phyloP scores from a whole-genome alignment of 1,140 invertebrate genomes.

The Steinernema feltiae region DNA sequence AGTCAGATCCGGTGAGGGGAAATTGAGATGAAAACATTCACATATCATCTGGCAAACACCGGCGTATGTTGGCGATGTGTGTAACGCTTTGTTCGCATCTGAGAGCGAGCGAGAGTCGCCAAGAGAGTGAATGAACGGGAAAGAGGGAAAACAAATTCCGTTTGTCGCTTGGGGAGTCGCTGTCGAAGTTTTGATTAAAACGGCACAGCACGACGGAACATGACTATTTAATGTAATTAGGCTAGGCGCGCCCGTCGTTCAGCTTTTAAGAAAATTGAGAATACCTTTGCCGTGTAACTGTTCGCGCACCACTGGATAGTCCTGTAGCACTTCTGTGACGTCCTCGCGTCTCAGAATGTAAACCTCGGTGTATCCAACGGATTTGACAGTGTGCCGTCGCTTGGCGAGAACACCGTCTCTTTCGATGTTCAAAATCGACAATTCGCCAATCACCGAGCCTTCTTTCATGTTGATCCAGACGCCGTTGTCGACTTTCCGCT shows the following conservation, averaged over 20 bases:
- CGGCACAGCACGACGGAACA: too few relatives aligned
- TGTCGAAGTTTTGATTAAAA: too few relatives aligned
- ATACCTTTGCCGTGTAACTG: background rate
- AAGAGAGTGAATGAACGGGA: too few relatives aligned
- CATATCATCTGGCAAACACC: background rate
- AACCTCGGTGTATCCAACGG: background rate
- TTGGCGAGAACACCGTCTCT: background rate
- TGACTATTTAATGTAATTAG: too few relatives aligned
- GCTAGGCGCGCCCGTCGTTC: too few relatives aligned
- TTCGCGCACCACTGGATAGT: background rate
- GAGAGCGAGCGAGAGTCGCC: background rate
- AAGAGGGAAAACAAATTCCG: too few relatives aligned
- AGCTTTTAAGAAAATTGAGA: background rate
- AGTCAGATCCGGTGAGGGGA: background rate
- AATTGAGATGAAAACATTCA: background rate
- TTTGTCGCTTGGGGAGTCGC: too few relatives aligned
- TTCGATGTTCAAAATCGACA: background rate
- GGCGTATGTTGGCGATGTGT: background rate
- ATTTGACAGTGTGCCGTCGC: background rate
- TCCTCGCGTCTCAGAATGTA: background rate
- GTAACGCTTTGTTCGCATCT: background rate
- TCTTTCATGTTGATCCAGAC: background rate
- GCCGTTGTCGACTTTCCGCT: background rate
- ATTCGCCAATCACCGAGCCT: background rate
- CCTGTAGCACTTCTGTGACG: background rate